phyloP scores from a whole-genome alignment of 2,113 vertebrate genomes.

The Pluvialis apricaria region DNA sequence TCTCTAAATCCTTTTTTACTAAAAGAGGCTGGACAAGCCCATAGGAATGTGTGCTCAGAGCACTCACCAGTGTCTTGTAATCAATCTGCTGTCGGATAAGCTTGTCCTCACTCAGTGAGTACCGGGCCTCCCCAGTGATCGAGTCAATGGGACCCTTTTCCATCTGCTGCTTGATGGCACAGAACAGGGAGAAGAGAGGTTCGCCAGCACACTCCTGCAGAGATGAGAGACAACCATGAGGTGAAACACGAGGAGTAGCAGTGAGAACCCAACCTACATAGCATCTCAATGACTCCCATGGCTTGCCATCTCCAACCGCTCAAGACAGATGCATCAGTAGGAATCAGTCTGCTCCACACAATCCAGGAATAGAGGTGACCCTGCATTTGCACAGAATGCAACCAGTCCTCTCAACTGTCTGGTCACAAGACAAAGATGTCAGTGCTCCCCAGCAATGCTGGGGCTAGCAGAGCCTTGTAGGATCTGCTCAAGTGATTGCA shows the following conservation, averaged over 20 bases:
- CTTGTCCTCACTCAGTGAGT: conserved; percentile 97
- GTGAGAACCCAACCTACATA: not conserved
- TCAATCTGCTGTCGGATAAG: conserved; percentile 98
- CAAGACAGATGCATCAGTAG: rapidly evolving
- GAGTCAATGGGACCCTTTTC: conserved; percentile 96
- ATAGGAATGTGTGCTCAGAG: not conserved
- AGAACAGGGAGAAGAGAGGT: conserved; percentile 98
- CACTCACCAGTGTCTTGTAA: conserved; percentile 96
- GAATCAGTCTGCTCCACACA: not conserved
- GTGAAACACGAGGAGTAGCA: not conserved
- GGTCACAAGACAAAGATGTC: not conserved
- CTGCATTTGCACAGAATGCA: not conserved
- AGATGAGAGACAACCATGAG: not conserved
- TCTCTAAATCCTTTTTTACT: not conserved
- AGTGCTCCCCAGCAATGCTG: rapidly evolving
- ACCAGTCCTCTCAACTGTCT: rapidly evolving
- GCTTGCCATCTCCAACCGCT: not conserved
- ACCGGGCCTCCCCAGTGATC: conserved; percentile 95
- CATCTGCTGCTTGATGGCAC: conserved; percentile 98
- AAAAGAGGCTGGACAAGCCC: not conserved
- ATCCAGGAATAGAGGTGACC: not conserved
- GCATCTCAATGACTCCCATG: rapidly evolving
- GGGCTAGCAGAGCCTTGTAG: not conserved
- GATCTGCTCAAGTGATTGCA: not conserved
- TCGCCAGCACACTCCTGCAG: conserved; percentile 94